Evolutionary conservation across 2,113 vertebrate genomes (phyloP).

Genomic region (Octodon degus): DNA sequence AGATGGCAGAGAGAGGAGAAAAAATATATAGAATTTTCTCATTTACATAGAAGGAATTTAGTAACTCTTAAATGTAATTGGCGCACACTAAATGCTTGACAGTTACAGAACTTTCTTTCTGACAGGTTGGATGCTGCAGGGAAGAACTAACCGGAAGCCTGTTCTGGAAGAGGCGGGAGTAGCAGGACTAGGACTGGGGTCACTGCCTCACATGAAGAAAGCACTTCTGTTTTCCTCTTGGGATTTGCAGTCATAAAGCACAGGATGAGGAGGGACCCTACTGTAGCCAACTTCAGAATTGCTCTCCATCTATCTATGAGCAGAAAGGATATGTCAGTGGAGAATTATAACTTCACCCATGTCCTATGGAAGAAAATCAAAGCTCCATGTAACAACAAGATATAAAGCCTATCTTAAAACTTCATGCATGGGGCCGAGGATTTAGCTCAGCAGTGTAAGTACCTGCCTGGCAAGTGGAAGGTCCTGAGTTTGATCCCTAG

Average conservation of each 20-base stretch:
- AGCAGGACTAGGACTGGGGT: not conserved
- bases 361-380: not conserved
- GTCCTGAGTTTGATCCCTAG: too few relatives aligned
- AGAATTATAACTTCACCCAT: not conserved
- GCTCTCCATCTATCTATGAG: not conserved
- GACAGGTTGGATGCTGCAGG: not conserved
- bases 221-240: slow-evolving; percentile 17
- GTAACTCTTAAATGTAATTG: not conserved
- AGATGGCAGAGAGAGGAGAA: not conserved
- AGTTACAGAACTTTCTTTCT: not conserved
- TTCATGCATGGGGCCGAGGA: not conserved
- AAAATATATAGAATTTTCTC: not conserved
- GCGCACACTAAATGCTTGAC: not conserved
- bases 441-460: too few relatives aligned
- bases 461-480: too few relatives aligned
- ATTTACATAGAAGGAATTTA: not conserved
- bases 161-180: not conserved
- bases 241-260: not conserved
- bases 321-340: not conserved
- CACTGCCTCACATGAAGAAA: not conserved
- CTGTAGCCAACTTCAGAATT: not conserved
- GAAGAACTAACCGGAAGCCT: not conserved
- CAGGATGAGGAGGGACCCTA: not conserved
- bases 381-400: not conserved
- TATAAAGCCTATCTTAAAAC: not conserved